Evolutionary conservation across 2,888 invertebrate species (phyloP), one percentile per base, ranked within the genome.

Genomic region (Crocallis elinguaria): DNA sequence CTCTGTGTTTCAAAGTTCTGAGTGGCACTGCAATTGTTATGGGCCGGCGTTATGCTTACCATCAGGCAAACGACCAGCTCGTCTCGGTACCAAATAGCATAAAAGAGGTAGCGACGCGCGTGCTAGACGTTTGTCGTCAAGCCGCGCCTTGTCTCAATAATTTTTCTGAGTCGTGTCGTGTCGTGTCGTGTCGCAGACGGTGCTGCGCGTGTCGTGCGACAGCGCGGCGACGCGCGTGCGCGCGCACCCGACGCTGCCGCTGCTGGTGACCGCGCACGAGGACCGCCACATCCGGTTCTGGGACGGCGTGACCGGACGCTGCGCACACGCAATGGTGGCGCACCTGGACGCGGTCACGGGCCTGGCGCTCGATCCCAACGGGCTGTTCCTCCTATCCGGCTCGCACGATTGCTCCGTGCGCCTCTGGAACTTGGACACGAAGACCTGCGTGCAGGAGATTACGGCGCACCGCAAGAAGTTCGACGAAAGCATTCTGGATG

Each of bases 401-500:
- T 97, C 95, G 84, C 99, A 99, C 91, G 99, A 99, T 92, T 98
- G 98, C 92, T 99, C 99, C 73, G 97, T 99, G 84, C 95, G 99
- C 73, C 94, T 99, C 73, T 99, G 99, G 99, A 98, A 99, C 93
- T 94, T 99, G 82, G 98, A 99, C 93, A 98, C 97, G 92, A 98
- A 98, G 92, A 98, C 98, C 57, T 99, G 99, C 93, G 98, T 99
- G 74, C 99, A 99, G 90, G 99, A 99, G 92, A 99, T 99, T 83
- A 99, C 99, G 46, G 98, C 99, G 70, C 99, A 99, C 92, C 96
- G 99, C 77, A 99, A 99, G 93, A 99, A 99, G 93, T 98, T 98
- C 92, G 99, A 99, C 91, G 99, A 99, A 92, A 97, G 98, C 85
- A 99, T 99, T 92, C 95, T 98, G 82, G 98, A 98, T 87, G 99